Conservation (phyloP, 2,888 invertebrate species). For the Stenchaetothrips biformis region DNA sequence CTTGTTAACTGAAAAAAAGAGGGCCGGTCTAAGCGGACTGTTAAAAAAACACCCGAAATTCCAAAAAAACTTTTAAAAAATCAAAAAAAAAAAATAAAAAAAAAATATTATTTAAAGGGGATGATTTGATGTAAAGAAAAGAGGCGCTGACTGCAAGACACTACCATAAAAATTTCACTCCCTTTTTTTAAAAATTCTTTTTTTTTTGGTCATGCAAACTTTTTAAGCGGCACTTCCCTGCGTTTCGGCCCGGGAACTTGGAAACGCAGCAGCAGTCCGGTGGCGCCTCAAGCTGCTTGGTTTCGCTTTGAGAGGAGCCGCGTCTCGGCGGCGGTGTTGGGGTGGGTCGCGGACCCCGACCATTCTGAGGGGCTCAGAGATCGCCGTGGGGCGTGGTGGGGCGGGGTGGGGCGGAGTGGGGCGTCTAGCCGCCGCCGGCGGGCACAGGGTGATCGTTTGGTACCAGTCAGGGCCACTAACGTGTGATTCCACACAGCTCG, state of each 20-base stretch:
- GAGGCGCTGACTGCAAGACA: too few relatives aligned
- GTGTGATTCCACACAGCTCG: neutral
- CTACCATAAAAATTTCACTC: neutral
- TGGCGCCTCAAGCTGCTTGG: too few relatives aligned
- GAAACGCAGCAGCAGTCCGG: too few relatives aligned
- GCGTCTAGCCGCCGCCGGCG: neutral
- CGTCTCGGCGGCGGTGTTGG: neutral
- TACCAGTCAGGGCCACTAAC: constrained; percentile 19
- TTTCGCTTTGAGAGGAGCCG: neutral
- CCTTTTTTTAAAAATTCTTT: neutral
- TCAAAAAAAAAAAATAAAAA: too few relatives aligned
- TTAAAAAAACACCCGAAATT: too few relatives aligned
- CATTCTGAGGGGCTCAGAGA: neutral
- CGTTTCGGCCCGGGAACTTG: too few relatives aligned
- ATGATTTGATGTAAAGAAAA: too few relatives aligned
- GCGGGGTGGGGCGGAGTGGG: neutral
- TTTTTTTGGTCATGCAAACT: neutral
- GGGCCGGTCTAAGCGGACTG: too few relatives aligned
- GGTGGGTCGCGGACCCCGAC: neutral
- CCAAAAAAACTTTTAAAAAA: too few relatives aligned
- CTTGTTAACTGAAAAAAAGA: too few relatives aligned
- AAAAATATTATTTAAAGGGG: too few relatives aligned
- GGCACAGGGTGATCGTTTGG: neutral
- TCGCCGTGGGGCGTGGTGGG: neutral
- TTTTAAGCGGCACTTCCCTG: too few relatives aligned